A percentile compares a stretch with the other conserved stretches of the same genome.
phyloP scores from a whole-genome alignment of 2,797 vertebrate genomes.

The Enteromius fasciolatus region DNA sequence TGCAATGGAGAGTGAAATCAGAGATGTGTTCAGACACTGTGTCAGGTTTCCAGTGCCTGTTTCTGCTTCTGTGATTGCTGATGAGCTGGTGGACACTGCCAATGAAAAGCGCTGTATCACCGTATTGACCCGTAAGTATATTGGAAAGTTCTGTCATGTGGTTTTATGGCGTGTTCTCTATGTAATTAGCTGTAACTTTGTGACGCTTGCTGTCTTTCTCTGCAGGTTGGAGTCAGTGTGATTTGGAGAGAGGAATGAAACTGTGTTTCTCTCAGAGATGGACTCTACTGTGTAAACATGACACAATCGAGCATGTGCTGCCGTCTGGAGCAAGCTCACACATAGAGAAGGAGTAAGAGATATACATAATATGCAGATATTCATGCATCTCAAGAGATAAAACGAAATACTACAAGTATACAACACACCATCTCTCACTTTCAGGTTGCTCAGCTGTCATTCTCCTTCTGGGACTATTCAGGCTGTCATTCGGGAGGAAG shows the following conservation, averaged over 20 bases:
- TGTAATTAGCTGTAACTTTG: not conserved
- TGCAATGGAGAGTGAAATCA: constrained; percentile 56
- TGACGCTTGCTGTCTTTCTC: not conserved
- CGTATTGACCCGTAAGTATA: constrained; percentile 68
- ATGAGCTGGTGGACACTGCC: constrained; percentile 41
- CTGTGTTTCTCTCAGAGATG: constrained; percentile 73
- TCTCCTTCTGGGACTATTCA: constrained; percentile 60
- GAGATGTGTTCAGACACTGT: constrained; percentile 65
- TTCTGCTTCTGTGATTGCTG: constrained; percentile 64
- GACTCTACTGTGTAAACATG: constrained; percentile 65
- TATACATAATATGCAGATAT: not conserved
- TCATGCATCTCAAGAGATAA: not conserved
- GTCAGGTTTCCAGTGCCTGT: constrained; percentile 65
- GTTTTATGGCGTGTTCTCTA: not conserved
- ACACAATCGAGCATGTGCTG: constrained; percentile 50
- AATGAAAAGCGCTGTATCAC: constrained; percentile 55
- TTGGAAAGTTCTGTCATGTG: not conserved
- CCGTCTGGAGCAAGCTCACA: constrained; percentile 59
- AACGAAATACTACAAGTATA: not conserved
- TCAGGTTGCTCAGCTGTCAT: constrained; percentile 59
- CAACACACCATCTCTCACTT: not conserved
- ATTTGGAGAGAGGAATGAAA: constrained; percentile 69
- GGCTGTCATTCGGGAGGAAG: constrained; percentile 61
- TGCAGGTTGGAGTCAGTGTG: constrained; percentile 79
- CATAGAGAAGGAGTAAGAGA: constrained; percentile 63